Conservation (phyloP, 2,113 vertebrate genomes). For the Neopipo cinnamomea region DNA sequence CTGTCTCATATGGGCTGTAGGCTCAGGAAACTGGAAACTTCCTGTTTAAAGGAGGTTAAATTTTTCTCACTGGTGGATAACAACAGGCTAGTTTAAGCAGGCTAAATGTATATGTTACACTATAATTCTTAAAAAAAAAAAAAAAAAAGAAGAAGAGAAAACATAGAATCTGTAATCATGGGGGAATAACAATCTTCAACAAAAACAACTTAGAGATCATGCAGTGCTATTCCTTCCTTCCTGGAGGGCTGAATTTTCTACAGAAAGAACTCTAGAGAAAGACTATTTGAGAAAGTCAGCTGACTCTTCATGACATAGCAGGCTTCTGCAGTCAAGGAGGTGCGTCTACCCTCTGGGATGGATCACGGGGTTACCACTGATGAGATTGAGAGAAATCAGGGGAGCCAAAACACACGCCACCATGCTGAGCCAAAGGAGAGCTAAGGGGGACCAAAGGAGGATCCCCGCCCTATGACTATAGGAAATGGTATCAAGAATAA, state of each 20-base stretch:
- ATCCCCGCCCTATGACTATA: fast-evolving
- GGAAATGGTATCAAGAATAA: background rate
- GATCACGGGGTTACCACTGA: background rate
- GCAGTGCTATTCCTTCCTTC: background rate
- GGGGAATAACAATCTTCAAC: background rate
- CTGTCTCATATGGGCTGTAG: background rate
- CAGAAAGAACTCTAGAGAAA: background rate
- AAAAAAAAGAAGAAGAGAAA: background rate
- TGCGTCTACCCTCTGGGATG: background rate
- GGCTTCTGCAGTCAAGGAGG: background rate
- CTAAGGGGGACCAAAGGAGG: background rate
- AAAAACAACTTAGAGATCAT: background rate
- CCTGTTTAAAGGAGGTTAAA: background rate
- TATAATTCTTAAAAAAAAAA: background rate
- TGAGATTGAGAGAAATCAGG: background rate
- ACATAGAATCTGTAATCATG: background rate
- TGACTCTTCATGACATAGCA: background rate
- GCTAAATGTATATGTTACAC: background rate
- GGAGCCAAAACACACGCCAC: background rate
- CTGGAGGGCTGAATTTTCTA: background rate
- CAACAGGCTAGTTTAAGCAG: background rate
- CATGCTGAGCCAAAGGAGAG: background rate
- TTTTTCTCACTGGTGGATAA: background rate
- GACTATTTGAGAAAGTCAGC: background rate
- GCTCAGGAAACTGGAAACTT: background rate